Percentiles rank a stretch among this genome's conserved stretches.
Conservation (phyloP, 1,140 invertebrate species). For the Agrypnia vestita region DNA sequence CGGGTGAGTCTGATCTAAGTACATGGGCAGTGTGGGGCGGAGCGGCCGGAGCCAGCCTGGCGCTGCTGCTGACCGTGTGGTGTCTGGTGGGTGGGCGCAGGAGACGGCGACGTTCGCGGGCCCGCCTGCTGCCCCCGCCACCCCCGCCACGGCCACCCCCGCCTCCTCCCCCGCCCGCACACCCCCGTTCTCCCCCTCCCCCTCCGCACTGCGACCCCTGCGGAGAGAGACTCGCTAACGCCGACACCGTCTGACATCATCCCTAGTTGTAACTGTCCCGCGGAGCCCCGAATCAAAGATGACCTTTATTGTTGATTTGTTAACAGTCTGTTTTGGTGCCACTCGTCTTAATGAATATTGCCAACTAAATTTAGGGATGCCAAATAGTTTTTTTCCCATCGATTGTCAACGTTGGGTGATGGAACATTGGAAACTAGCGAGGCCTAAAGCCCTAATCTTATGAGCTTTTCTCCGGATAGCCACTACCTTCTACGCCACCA, state of each 20-base stretch:
- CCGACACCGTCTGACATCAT: conserved; percentile 58
- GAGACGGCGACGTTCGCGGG: conserved; percentile 61
- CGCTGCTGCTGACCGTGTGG: conserved; percentile 58
- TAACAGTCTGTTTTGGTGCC: not conserved
- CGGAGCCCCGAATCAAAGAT: conserved; percentile 39
- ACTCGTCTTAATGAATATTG: not conserved
- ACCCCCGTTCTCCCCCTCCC: conserved; percentile 61
- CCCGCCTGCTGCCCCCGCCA: conserved; percentile 63
- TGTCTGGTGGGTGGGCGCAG: conserved; percentile 58
- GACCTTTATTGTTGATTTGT: not conserved
- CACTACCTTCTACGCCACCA: too few species aligned
- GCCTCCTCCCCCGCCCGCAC: conserved; percentile 61
- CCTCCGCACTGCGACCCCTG: conserved; percentile 61
- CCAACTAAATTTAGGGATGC: too few species aligned
- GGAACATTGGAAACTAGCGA: too few species aligned
- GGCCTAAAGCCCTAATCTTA: too few species aligned
- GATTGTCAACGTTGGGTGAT: too few species aligned
- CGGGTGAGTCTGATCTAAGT: conserved; percentile 62
- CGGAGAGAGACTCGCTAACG: conserved; percentile 60
- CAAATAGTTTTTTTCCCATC: too few species aligned
- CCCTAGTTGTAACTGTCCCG: conserved; percentile 13
- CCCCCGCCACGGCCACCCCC: conserved; percentile 55
- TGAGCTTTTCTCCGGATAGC: too few species aligned
- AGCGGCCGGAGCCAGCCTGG: conserved; percentile 54
- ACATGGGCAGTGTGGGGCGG: conserved; percentile 60